phyloP scores from a whole-genome alignment of 2,113 vertebrate genomes.

The Motacilla tschutschensis region DNA sequence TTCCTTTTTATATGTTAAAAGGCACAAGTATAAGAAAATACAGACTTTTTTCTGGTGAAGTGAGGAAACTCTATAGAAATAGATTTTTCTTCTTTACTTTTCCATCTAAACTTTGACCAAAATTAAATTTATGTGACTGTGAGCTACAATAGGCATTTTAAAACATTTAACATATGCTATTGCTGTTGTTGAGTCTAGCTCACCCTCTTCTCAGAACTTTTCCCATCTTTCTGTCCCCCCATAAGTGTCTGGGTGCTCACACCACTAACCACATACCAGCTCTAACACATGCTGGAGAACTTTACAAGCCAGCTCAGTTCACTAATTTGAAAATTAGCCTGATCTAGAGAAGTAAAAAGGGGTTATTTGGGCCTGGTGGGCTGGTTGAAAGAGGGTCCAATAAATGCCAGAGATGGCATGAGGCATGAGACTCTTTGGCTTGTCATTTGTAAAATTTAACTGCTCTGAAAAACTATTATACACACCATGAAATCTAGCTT shows the following conservation, averaged over 20 bases:
- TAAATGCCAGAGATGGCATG: not conserved
- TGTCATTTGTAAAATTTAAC: not conserved
- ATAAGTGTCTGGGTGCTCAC: not conserved
- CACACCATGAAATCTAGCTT: not conserved
- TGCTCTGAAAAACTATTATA: not conserved
- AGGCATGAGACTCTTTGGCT: not conserved
- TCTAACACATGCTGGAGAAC: not conserved
- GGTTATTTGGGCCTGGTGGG: not conserved
- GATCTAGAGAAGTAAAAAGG: not conserved
- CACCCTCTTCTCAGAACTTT: not conserved
- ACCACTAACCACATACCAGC: not conserved
- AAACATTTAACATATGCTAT: not conserved
- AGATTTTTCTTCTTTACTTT: not conserved
- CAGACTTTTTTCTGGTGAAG: not conserved
- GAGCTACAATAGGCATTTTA: not conserved
- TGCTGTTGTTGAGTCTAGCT: not conserved
- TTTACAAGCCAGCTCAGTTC: not conserved
- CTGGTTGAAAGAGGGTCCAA: not conserved
- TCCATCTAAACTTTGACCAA: not conserved
- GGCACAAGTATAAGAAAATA: not conserved
- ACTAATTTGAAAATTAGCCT: not conserved
- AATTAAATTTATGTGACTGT: not conserved
- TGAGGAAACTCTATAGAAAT: not conserved
- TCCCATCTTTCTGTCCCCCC: not conserved
- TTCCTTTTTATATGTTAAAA: not conserved